Evolutionary conservation across 2,113 vertebrate genomes (phyloP), one percentile per base, ranked within the genome.

Genomic region (Tamias sibiricus): DNA sequence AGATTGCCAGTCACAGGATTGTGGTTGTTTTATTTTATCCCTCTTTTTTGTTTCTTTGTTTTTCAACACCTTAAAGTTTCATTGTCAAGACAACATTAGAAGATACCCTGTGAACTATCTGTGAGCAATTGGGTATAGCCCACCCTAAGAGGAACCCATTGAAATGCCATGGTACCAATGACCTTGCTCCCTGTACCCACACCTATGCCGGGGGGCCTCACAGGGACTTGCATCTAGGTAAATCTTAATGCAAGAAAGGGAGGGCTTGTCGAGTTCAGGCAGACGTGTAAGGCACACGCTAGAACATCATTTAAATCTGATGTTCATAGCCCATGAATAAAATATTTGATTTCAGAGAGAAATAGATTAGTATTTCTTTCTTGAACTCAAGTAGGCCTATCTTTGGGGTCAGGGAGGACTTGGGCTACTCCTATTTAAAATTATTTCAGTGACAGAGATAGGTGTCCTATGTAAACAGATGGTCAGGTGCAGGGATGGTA

Each of bases 61-160:
- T 92, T 84, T 76, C 69, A 32, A 95, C 54, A 66, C 14, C 32
- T 95, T 35, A 12, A 75, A 13, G 10, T 93, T 90, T 91, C 22
- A 32, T 47, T 52, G 44, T 35, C 37, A 68, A 35, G 7, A 14
- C 42, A 82, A 4, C 26, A 32, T 66, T 69, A 95, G 62, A 79
- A 40, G 19, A 24, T 64, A 42, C 24, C 52, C 19, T 75, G 24
- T 72, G 68, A 96, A 92, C 66, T 28, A 13, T 8, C 13, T 75
- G 19, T 59, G 95, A 92, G 8, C 88, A 92, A 37, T 93, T 76
- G n/a, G 44, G 14, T 76, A n/a, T 22, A 75, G 28, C 17, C 71
- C 84, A 92, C 22, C 44, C 54, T 90, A 79, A 71, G 7, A 64
- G 35, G 81, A 93, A 77, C 6, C 20, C 64, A 62, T 32, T 37